These are phyloP conservation scores for Maniola hyperantus DNA, from an alignment of 2,888 invertebrate genomes.

Conservation along the genomic window DNA sequence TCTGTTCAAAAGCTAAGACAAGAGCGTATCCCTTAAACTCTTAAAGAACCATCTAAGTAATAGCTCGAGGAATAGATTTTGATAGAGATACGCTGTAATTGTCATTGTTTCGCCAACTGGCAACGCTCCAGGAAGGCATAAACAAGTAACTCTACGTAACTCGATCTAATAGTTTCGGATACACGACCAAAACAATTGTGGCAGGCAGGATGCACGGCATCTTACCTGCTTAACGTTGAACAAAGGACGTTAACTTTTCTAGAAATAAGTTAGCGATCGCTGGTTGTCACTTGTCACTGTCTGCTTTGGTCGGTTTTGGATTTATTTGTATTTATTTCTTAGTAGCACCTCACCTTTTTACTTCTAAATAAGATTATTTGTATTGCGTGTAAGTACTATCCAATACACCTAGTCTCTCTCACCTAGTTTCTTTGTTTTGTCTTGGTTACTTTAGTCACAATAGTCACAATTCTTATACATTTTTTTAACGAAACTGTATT, in stretches of 20 bases:
- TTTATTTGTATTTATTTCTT: too few relatives aligned
- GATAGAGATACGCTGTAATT: constrained; percentile 28
- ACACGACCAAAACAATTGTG: constrained; percentile 25
- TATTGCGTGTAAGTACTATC: too few relatives aligned
- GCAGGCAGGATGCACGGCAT: constrained; percentile 24
- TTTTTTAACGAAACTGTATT: too few relatives aligned
- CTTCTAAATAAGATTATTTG: too few relatives aligned
- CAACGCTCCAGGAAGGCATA: constrained; percentile 32
- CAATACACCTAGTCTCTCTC: too few relatives aligned
- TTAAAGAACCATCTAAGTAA: constrained; percentile 22
- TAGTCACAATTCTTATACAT: too few relatives aligned
- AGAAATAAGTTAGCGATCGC: background rate
- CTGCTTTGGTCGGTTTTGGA: background rate
- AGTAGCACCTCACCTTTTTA: too few relatives aligned
- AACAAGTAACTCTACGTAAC: constrained; percentile 31
- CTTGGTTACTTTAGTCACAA: too few relatives aligned
- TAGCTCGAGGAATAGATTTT: constrained; percentile 23
- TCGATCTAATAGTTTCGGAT: constrained; percentile 28
- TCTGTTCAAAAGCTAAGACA: constrained; percentile 1
- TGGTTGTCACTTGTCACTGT: background rate
- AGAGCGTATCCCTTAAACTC: constrained; percentile 6
- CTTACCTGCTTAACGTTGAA: constrained; percentile 18
- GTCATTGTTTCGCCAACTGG: constrained; percentile 36
- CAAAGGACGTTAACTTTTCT: background rate
- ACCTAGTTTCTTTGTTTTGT: too few relatives aligned